Base-by-base conservation (phyloP, 2,888 invertebrate genomes). In the Tipula lateralis region DNA sequence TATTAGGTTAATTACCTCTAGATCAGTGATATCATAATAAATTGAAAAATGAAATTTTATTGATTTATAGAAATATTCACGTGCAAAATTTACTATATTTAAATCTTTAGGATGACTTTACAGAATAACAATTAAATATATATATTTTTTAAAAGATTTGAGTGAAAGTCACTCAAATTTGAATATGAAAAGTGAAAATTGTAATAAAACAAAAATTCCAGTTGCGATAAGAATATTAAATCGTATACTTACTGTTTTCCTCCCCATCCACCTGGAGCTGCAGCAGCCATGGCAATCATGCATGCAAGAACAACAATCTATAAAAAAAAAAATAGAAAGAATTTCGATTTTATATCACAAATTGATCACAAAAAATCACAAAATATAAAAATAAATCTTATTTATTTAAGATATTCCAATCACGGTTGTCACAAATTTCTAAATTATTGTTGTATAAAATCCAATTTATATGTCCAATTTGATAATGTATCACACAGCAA, bases 231-330 rank as follows among this genome's bases (percentile, higher is more conserved):
- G 82, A 82, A 82, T 82, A 82, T 7, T 82, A 29, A 30, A 82
- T 29, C n/a, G 80, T 16, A 32, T 0, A 83, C 83, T 83, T 34
- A 83, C 83, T 83, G 83, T 83, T 83, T 83, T 16, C 19, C 12
- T 19, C 83, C 30, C 34, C 83, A 30, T 34, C 83, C 83, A 24
- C 83, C 83, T 39, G 85, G 84, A 12, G 80, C 39, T 83, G 84
- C 19, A 86, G 87, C 88, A 13, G 88, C 89, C 86, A 89, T 85
- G 84, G 89, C 88, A 85, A 88, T 86, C 85, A 89, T 86, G 84
- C 85, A 86, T 36, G 88, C 88, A 29, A 87, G 85, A 86, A 89
- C 86, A 86, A 89, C 87, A 85, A 89, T 87, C 89, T 89, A 87
- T 34, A 36, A 83, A 83, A n/a, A n/a, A n/a, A n/a, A n/a, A n/a